Evolutionary conservation across 2,888 invertebrate genomes (phyloP).

Genomic region (Charanyca ferruginea): DNA sequence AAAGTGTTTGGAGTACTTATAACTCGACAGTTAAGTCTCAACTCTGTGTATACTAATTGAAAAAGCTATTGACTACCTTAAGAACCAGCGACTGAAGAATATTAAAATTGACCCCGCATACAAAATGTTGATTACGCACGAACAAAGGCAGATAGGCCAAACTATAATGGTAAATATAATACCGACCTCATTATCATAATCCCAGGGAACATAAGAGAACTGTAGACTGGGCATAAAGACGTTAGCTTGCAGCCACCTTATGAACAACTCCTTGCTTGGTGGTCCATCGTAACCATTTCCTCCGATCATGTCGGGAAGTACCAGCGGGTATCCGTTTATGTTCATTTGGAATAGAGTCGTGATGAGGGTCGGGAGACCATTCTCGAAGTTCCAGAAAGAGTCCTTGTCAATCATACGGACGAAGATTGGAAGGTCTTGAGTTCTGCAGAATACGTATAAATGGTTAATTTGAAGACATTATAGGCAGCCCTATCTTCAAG

Average conservation of each 20-base stretch:
- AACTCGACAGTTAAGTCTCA: no score
- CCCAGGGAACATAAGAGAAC: conserved; percentile 95
- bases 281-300: conserved; percentile 90
- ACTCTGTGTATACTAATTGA: no score
- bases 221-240: conserved; percentile 95
- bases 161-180: not conserved
- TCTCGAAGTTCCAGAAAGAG: conserved; percentile 92
- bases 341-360: conserved; percentile 93
- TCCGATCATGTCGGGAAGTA: conserved; percentile 95
- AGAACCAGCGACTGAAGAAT: no score
- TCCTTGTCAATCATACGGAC: conserved; percentile 95
- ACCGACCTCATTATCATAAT: conserved; percentile 91
- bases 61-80: no score
- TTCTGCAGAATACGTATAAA: conserved; percentile 74
- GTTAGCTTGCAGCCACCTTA: conserved; percentile 95
- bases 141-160: no score
- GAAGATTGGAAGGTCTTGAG: conserved; percentile 93
- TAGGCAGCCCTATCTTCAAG: not conserved
- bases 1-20: no score
- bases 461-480: not conserved
- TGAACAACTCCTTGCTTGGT: conserved; percentile 92
- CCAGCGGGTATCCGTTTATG: conserved; percentile 92
- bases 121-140: no score
- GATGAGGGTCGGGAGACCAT: conserved; percentile 93
- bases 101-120: no score